These are phyloP conservation scores for Drosophila flavopinicola DNA, from an alignment of 2,888 invertebrate species.

Conservation along the genomic window DNA sequence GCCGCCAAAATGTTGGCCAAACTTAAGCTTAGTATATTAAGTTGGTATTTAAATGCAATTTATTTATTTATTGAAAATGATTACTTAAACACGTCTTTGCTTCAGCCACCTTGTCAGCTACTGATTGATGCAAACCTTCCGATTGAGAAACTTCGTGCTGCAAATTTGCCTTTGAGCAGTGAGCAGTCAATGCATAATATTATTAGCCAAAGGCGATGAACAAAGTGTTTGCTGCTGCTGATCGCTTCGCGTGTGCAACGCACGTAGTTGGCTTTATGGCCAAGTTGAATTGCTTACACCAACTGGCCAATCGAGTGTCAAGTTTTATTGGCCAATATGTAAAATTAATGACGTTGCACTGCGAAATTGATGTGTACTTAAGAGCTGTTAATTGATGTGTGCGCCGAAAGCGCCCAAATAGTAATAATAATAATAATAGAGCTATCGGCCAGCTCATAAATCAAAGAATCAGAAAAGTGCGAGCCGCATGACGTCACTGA, in stretches of 20 bases:
- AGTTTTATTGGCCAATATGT: conserved; percentile 64
- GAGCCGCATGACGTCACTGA: conserved; percentile 45
- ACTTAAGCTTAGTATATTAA: too few relatives aligned
- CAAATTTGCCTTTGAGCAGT: conserved; percentile 1
- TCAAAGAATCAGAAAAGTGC: too few relatives aligned
- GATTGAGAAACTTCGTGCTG: conserved; percentile 8
- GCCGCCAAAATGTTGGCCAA: too few relatives aligned
- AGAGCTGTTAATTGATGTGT: conserved; percentile 52
- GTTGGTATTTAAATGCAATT: too few relatives aligned
- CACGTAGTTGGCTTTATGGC: conserved; percentile 57
- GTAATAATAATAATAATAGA: not conserved
- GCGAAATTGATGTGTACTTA: conserved; percentile 51
- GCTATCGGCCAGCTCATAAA: conserved; percentile 37
- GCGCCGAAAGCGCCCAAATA: not conserved
- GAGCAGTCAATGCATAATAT: conserved; percentile 49
- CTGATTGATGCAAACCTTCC: conserved; percentile 35
- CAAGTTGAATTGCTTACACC: conserved; percentile 46
- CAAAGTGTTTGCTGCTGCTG: not conserved
- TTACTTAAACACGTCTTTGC: too few relatives aligned
- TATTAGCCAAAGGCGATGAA: conserved; percentile 12
- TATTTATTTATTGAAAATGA: too few relatives aligned
- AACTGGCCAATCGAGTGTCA: conserved; percentile 15
- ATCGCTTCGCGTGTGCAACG: conserved; percentile 48
- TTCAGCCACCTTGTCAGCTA: too few relatives aligned
- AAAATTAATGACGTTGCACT: conserved; percentile 55